Percentiles rank a stretch among this genome's conserved stretches.
phyloP scores from a whole-genome alignment of 2,113 vertebrate species.

The Promerops cafer region DNA sequence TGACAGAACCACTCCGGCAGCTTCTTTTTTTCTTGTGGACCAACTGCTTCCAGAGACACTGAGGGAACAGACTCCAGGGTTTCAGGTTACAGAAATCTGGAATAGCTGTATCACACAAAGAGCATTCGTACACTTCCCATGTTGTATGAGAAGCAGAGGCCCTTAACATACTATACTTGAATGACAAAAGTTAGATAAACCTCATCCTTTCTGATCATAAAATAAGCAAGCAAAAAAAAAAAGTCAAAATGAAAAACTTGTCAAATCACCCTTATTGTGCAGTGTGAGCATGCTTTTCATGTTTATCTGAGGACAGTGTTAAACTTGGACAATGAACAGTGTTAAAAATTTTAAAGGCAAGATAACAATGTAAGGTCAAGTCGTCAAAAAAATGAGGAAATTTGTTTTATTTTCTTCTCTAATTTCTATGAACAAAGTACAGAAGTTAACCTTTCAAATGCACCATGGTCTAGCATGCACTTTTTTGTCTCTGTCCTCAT shows the following conservation, averaged over 20 bases:
- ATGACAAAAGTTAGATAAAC: neutral
- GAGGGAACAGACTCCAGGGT: neutral
- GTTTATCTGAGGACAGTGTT: neutral
- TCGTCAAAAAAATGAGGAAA: neutral
- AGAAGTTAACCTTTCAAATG: neutral
- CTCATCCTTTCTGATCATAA: neutral
- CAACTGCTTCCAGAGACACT: neutral
- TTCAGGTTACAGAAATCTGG: neutral
- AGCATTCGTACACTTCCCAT: neutral
- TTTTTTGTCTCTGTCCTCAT: neutral
- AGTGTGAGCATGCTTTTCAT: neutral
- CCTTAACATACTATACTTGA: neutral
- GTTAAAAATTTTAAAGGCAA: neutral
- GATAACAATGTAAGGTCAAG: neutral
- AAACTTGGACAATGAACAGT: neutral
- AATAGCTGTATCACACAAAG: neutral
- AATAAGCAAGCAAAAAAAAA: neutral
- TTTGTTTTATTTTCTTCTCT: neutral
- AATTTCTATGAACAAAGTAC: neutral
- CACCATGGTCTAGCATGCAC: accelerated
- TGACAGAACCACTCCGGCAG: neutral
- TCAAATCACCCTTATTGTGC: neutral
- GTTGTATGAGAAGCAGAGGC: neutral
- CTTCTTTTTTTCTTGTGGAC: neutral
- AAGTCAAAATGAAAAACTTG: neutral